Evolutionary conservation across 1,140 invertebrate species (phyloP).

Genomic region (Spodoptera litura): DNA sequence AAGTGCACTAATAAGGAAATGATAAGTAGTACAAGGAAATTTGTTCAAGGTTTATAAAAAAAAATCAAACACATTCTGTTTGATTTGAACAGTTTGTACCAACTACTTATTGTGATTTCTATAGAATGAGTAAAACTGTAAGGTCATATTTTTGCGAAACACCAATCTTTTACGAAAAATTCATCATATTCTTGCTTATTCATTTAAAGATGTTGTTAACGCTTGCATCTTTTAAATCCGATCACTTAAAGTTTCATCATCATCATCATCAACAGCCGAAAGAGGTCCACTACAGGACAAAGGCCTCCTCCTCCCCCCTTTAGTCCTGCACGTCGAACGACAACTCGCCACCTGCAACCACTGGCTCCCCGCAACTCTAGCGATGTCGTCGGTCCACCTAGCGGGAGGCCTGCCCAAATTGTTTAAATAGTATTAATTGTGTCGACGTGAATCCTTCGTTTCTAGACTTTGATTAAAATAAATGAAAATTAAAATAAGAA

Average conservation of each 20-base stretch:
- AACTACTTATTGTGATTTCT: background rate
- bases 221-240: background rate
- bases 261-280: no score
- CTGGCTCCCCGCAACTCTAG: no score
- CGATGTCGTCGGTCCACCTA: no score
- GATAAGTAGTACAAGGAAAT: background rate
- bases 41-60: slow-evolving; percentile 2
- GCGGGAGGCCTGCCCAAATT: no score
- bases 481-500: background rate
- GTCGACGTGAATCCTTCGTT: no score
- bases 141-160: background rate
- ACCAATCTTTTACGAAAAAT: background rate
- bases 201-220: background rate
- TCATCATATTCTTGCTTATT: background rate
- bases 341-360: no score
- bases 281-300: no score
- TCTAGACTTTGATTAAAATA: no score
- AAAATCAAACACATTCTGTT: background rate
- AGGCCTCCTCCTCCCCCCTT: no score
- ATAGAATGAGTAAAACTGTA: background rate
- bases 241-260: no score
- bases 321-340: no score
- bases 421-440: no score
- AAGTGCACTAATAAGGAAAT: slow-evolving; percentile 17
- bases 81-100: background rate